Conservation (phyloP, 1,140 invertebrate species). For the Lutraria rhynchaena region DNA sequence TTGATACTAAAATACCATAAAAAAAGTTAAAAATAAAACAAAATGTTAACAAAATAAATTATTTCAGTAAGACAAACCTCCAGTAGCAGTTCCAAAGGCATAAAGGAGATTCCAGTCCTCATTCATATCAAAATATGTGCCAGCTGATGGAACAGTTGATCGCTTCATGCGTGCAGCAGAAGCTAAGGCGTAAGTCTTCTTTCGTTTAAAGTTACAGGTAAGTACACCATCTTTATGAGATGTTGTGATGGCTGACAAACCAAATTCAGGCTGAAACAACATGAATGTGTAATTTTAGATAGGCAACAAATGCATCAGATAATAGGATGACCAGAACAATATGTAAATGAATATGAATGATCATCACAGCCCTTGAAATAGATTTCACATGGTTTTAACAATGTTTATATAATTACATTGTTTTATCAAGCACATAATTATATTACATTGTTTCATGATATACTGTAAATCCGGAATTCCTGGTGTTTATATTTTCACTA, state of each 20-base stretch:
- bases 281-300: too few relatives aligned
- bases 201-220: slow-evolving; percentile 16
- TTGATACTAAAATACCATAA: background rate
- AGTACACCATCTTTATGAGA: slow-evolving; percentile 20
- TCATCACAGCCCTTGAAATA: too few relatives aligned
- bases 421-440: too few relatives aligned
- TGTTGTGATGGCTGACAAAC: background rate
- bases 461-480: too few relatives aligned
- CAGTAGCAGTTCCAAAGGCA: slow-evolving; percentile 29
- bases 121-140: slow-evolving; percentile 49
- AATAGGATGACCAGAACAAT: too few relatives aligned
- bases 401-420: too few relatives aligned
- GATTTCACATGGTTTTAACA: too few relatives aligned
- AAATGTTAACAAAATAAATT: background rate
- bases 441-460: too few relatives aligned
- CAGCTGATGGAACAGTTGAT: background rate
- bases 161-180: background rate
- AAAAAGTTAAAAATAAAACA: too few relatives aligned
- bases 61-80: slow-evolving; percentile 1
- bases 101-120: slow-evolving; percentile 33
- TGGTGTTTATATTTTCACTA: too few relatives aligned
- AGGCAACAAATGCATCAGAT: too few relatives aligned
- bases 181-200: background rate
- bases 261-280: slow-evolving; percentile 26
- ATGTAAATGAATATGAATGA: too few relatives aligned